Base-by-base conservation (phyloP, 2,888 invertebrate species). In the Sipha maydis region DNA sequence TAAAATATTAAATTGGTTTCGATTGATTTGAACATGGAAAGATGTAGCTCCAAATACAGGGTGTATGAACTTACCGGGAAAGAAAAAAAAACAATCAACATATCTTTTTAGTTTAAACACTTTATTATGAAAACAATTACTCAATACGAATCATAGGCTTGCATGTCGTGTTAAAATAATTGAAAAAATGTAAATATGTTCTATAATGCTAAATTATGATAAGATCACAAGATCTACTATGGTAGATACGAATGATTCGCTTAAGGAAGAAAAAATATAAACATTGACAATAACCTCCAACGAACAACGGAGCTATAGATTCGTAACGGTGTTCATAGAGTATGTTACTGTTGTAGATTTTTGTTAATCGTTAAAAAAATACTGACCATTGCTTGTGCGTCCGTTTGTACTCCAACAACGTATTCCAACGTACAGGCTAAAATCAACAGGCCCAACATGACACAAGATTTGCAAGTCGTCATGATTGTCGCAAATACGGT, bases 351-450 rank as follows among this genome's bases (percentile, higher is more conserved):
- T 41, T 9, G 41, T 41, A 1, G 11, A 8, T 41, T 5, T 7
- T 41, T 41, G 11, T 41, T 41, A 41, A 9, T 41, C 41, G 8
- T 54, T 34, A 3, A 0, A 67, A 31, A 80, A 54, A 78, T 75
- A 90, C 90, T 90, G 67, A 90, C 90, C 90, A 90, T 90, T 14
- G 90, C 90, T 61, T 90, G 89, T 34, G 89, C 89, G 77, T 90
- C 90, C 5, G 89, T 86, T 31, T 89, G 89, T 3, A 90, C 71
- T 8, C 77, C 80, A 34, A 75, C 85, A 41, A 76, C 67, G 67
- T 8, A 11, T n/a, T 25, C 75, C 61, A 19, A n/a, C 2, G 67
- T 9, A 75, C 88, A 88, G 1, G 79, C 38, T 17, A 82, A 67
- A 1, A 82, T 41, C 19, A n/a, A 48, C 34, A 85, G 41, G 48